phyloP scores from a whole-genome alignment of 2,797 vertebrate genomes.

The Limosa lapponica region DNA sequence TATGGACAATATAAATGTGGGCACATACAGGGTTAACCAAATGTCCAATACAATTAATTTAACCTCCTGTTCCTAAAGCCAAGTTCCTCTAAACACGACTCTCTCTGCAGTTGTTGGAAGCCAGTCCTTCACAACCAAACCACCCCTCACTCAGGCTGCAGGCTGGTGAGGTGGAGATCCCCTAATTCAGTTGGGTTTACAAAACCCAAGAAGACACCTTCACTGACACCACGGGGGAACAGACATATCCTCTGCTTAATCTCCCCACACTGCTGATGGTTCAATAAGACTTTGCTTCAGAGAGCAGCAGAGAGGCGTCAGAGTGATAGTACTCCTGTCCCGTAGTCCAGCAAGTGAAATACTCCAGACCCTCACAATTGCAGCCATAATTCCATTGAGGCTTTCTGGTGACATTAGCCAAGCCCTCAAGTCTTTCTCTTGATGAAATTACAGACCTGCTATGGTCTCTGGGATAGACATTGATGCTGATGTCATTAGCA shows the following conservation, averaged over 20 bases:
- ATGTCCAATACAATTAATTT: neutral
- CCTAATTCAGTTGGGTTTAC: neutral
- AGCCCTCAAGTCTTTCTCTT: conserved; percentile 45
- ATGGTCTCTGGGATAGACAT: conserved; percentile 51
- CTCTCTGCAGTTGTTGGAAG: neutral
- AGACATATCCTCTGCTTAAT: neutral
- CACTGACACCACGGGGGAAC: neutral
- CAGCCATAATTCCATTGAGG: conserved; percentile 33
- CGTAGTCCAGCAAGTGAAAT: neutral
- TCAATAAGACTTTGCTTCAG: neutral
- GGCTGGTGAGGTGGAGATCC: neutral
- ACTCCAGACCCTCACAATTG: neutral
- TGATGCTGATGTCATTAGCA: conserved; percentile 57
- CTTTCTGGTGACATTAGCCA: conserved; percentile 64
- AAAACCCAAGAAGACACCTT: neutral
- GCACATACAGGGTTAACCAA: neutral
- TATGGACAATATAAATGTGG: neutral
- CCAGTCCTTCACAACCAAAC: neutral
- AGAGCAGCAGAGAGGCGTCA: neutral
- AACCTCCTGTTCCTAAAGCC: neutral
- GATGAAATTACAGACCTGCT: conserved; percentile 64
- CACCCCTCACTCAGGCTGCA: neutral
- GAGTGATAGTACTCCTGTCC: neutral
- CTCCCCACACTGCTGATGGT: neutral
- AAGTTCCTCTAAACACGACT: neutral